These are phyloP conservation scores for Phasia obesa DNA, from an alignment of 2,888 invertebrate genomes.

Conservation along the genomic window DNA sequence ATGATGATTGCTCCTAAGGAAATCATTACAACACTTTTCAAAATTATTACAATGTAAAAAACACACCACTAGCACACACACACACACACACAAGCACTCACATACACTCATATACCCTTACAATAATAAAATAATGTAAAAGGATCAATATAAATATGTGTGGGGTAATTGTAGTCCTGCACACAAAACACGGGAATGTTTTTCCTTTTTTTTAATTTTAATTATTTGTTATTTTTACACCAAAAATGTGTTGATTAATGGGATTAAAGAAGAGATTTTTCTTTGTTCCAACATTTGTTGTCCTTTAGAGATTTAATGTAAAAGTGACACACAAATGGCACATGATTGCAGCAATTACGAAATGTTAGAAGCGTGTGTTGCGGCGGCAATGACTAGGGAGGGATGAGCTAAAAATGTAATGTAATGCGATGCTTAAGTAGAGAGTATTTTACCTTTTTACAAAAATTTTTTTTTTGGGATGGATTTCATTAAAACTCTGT, in stretches of 20 bases:
- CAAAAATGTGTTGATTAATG: conserved; percentile 69
- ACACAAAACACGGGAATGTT: conserved; percentile 6
- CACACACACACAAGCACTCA: neutral
- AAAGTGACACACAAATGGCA: conserved; percentile 29
- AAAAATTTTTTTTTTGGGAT: neutral
- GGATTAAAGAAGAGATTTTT: conserved; percentile 45
- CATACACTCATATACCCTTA: neutral
- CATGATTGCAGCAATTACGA: conserved; percentile 27
- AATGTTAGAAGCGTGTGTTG: neutral
- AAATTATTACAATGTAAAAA: conserved; percentile 9
- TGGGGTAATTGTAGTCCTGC: conserved; percentile 3
- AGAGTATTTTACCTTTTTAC: neutral
- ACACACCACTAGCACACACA: neutral
- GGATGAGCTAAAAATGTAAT: neutral
- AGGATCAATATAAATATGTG: conserved; percentile 43
- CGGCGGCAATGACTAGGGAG: neutral
- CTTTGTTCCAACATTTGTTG: conserved; percentile 34
- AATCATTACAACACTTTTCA: conserved; percentile 25
- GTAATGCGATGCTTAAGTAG: neutral
- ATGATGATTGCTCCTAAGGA: conserved; percentile 21
- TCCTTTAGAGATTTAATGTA: conserved; percentile 25
- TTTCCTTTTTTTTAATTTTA: conserved; percentile 9
- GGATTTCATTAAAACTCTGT: conserved; percentile 1
- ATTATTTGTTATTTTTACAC: conserved; percentile 57
- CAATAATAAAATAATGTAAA: neutral